Base-by-base conservation (phyloP, 2,113 vertebrate species). In the Cebus imitator region DNA sequence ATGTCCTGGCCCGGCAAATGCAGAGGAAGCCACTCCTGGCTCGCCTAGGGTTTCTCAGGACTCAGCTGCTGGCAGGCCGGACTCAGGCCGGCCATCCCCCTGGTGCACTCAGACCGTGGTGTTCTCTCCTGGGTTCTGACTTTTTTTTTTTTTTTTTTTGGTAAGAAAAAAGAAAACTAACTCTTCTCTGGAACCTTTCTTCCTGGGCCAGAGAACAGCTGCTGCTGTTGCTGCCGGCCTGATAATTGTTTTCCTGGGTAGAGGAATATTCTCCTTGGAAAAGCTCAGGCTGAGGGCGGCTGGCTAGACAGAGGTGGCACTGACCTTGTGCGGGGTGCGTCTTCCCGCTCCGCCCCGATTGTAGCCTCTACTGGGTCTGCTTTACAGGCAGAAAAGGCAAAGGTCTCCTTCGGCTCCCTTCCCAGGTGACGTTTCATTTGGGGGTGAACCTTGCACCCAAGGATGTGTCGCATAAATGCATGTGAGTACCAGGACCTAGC, bases 1-100 rank as follows among this genome's bases (percentile, higher is more conserved):
- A 98, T 97, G 97, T 98, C 97, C 98, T 92, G 95, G 96, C 95
- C 61, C 5, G 92, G 86, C 90, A 3, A 96, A 11, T 16, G 35
- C 70, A 1, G 82, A 96, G 94, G 92, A 96, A 96, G 90, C 96
- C 0, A 25, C 92, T 82, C 90, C 16, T 2, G 0, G 85, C 87
- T 66, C 86, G 84, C 70, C 3, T 2, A 48, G 90, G 96, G 70
- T 58, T 95, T 88, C 91, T 94, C 35, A 0, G 96, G 94, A 86
- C 84, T 87, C 75, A 3, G 89, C 80, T 37, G 83, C 84, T 2
- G 83, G 92, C 70, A 12, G 90, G 81, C 78, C 11, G 95, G 57
- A 14, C 45, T 5, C 5, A 1, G 40, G 40, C 61, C 1, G 3
- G 21, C 48, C 5, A 3, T 30, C 32, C 84, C 85, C 35, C 87